Evolutionary conservation across 92 coral and sea anemone species (phyloP).

Genomic region (Nematostella vectensis): DNA sequence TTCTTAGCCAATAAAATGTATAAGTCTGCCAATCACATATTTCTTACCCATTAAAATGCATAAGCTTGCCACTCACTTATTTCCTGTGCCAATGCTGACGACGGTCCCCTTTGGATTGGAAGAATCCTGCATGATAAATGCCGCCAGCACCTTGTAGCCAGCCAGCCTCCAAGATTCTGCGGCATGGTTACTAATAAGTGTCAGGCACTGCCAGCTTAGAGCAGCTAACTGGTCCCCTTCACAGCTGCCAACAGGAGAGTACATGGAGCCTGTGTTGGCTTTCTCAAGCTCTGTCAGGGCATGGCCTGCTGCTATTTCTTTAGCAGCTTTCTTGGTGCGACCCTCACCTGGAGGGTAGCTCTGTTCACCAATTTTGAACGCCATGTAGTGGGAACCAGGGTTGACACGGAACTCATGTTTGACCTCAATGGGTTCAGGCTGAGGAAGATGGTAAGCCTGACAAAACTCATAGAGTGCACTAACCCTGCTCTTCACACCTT

Average conservation of each 20-base stretch:
- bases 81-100: conserved; percentile 90
- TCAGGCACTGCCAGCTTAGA: conserved; percentile 63
- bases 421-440: conserved; percentile 43
- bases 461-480: conserved; percentile 74
- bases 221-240: conserved; percentile 76
- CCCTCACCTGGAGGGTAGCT: conserved; percentile 53
- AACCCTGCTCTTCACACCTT: conserved; percentile 46
- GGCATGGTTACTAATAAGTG: conserved; percentile 42
- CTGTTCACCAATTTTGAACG: conserved; percentile 49
- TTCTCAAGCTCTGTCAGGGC: conserved; percentile 55
- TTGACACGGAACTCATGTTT: conserved; percentile 33
- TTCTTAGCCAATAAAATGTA: too few relatives aligned
- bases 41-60: too few relatives aligned
- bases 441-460: conserved; percentile 55
- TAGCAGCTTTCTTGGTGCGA: conserved; percentile 61
- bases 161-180: conserved; percentile 78
- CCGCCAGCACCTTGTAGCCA: conserved; percentile 71
- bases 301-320: conserved; percentile 45
- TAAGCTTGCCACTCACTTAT: too few relatives aligned
- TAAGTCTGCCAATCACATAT: too few relatives aligned
- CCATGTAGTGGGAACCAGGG: conserved; percentile 35
- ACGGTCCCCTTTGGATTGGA: conserved; percentile 40
- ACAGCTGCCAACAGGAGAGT: conserved; percentile 44
- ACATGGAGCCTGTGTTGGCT: conserved; percentile 25
- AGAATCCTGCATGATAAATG: conserved; percentile 57